Evolutionary conservation across 2,113 vertebrate genomes (phyloP).

Genomic region (Cyanoramphus novaezelandiae): DNA sequence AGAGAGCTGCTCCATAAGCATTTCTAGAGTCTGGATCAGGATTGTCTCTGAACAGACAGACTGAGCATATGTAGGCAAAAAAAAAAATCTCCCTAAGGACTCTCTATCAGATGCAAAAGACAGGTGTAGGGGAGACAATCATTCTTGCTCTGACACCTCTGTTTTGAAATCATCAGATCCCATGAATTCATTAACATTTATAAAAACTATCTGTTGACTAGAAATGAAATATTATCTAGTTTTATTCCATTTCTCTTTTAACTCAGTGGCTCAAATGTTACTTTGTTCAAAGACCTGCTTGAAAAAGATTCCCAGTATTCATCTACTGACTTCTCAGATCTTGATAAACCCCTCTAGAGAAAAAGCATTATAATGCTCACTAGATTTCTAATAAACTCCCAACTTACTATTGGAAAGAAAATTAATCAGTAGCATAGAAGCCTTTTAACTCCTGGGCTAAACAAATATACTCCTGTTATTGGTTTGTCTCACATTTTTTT

Average conservation of each 20-base stretch:
- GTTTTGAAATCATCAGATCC: neutral
- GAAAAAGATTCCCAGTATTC: neutral
- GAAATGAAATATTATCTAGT: neutral
- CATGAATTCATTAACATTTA: neutral
- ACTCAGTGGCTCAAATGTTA: neutral
- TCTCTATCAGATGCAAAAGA: neutral
- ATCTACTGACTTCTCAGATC: neutral
- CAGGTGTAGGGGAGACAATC: neutral
- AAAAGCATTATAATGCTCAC: neutral
- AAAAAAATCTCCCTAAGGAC: neutral
- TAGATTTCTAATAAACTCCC: neutral
- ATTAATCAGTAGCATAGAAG: neutral
- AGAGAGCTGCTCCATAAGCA: neutral
- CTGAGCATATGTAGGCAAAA: rapidly evolving
- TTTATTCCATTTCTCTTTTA: neutral
- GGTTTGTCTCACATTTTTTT: neutral
- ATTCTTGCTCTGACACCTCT: neutral
- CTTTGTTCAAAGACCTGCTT: neutral
- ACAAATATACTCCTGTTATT: neutral
- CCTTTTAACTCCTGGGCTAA: neutral
- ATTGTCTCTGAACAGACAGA: neutral
- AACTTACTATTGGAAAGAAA: neutral
- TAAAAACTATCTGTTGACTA: neutral
- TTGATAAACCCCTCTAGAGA: neutral
- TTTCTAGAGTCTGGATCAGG: neutral